A percentile compares a stretch with the other conserved stretches of the same genome.
Evolutionary conservation across 2,113 vertebrate genomes (phyloP).

Genomic region (Antechinus stuartii): DNA sequence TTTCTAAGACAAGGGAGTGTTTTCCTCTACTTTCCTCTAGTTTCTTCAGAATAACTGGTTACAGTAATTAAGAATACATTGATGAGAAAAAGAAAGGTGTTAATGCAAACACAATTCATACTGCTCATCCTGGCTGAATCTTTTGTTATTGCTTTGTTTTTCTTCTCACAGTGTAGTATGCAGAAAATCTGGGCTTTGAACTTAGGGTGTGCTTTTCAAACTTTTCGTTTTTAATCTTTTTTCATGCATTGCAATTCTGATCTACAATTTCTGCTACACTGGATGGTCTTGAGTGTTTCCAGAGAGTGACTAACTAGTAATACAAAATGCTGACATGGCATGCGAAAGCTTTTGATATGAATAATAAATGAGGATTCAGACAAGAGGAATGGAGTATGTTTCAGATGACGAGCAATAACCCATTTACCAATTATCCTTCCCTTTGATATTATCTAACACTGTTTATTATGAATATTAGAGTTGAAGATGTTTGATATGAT

Average conservation of each 20-base stretch:
- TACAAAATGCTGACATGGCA: conserved; percentile 50
- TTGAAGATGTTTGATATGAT: background rate
- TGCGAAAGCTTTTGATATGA: conserved; percentile 51
- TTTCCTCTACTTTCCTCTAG: background rate
- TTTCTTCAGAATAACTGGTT: background rate
- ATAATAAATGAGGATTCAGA: conserved; percentile 53
- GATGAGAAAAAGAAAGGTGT: background rate
- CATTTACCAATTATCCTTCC: background rate
- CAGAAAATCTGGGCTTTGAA: conserved; percentile 46
- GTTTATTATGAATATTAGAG: conserved; percentile 23
- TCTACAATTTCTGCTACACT: conserved; percentile 33
- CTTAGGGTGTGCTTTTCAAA: conserved; percentile 20
- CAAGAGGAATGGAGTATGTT: conserved; percentile 49
- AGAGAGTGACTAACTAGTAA: conserved; percentile 46
- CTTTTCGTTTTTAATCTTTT: conserved; percentile 52
- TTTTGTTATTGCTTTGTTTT: conserved; percentile 41
- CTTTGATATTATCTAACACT: conserved; percentile 25
- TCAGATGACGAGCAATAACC: conserved; percentile 52
- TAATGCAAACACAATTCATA: conserved; percentile 17
- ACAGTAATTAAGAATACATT: conserved; percentile 26
- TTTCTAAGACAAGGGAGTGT: background rate
- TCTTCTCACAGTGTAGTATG: background rate
- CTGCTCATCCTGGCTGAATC: background rate
- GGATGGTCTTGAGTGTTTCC: conserved; percentile 12
- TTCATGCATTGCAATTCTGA: conserved; percentile 32